Base-by-base conservation (phyloP, 2,797 vertebrate genomes). In the Rhinella marina region DNA sequence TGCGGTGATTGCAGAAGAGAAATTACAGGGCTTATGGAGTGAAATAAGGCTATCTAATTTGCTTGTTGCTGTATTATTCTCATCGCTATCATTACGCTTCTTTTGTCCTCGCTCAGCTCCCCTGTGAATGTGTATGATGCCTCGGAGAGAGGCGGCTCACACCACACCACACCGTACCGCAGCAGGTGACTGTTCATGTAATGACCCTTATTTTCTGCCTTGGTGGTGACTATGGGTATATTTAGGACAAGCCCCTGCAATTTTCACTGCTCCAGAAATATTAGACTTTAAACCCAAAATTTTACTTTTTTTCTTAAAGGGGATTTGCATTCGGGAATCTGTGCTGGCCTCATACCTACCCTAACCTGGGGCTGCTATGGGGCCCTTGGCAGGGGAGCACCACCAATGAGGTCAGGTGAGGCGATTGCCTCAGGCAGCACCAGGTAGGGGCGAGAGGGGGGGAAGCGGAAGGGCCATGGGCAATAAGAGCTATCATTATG, bases 31-130 rank as follows among this genome's bases (percentile, higher is more conserved):
- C 59, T 81, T 62, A 32, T 62, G 62, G 61, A 32, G 41, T 52
- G 27, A 85, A 76, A 76, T 77, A 62, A 27, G 57, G 54, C 32
- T 19, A 50, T 76, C 57, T 62, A 77, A 85, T 77, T 64, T 50
- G 64, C 62, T 27, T 68, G 81, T 82, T 66, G 23, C 81, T 9
- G 23, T 84, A 23, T 50, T 73, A 84, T 84, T 84, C 73, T 73
- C 27, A 9, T 7, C 19, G 7, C 52, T 73, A 27, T 81, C 82
- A 66, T 85, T 77, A 21, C 7, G 56, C 25, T 64, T 56, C 59
- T 57, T 85, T 85, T 85, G 73, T 85, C 16, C 57, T 27, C n/a
- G 3, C 23, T 1, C 84, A 54, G 84, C 59, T 29, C 73, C 73
- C 32, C n/a, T 77, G 27, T 64, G 84, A 62, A 17, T 7, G 25